Percentiles rank a stretch among this genome's conserved stretches.
These are phyloP conservation scores for Trissolcus basalis DNA, from an alignment of 1,140 invertebrate species.

Conservation along the genomic window DNA sequence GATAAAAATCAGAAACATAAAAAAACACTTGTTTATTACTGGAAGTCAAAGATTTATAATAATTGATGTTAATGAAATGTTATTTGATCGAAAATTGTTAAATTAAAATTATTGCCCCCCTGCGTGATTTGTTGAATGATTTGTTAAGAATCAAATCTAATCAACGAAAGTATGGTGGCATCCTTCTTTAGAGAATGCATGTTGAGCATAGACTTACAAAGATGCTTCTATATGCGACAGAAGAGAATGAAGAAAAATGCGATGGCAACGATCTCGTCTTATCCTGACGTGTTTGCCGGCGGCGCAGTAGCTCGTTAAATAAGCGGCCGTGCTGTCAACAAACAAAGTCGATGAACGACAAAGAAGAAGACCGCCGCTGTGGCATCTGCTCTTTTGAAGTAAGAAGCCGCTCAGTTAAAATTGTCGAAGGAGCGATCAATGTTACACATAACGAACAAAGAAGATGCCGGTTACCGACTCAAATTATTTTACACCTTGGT, in stretches of 20 bases:
- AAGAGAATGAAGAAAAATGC: constrained; percentile 57
- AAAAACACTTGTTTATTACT: no score
- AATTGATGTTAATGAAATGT: no score
- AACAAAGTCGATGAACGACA: constrained; percentile 57
- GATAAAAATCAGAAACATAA: no score
- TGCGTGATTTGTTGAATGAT: no score
- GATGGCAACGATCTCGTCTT: constrained; percentile 52
- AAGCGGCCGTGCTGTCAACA: constrained; percentile 51
- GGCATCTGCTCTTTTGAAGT: constrained; percentile 53
- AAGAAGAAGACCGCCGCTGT: constrained; percentile 50
- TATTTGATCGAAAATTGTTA: no score
- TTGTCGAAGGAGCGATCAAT: constrained; percentile 35
- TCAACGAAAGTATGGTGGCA: constrained; percentile 21
- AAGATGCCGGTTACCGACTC: constrained; percentile 27
- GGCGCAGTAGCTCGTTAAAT: constrained; percentile 59
- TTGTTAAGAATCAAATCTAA: not conserved
- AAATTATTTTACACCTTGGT: constrained; percentile 43
- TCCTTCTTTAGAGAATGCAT: constrained; percentile 41
- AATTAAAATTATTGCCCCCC: no score
- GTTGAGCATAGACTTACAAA: constrained; percentile 56
- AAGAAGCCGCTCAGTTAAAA: constrained; percentile 45
- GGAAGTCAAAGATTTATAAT: no score
- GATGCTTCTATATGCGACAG: constrained; percentile 55
- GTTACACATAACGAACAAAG: constrained; percentile 42
- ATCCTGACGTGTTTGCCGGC: constrained; percentile 52